phyloP scores from a whole-genome alignment of 2,113 vertebrate genomes.

The Pedionomus torquatus region DNA sequence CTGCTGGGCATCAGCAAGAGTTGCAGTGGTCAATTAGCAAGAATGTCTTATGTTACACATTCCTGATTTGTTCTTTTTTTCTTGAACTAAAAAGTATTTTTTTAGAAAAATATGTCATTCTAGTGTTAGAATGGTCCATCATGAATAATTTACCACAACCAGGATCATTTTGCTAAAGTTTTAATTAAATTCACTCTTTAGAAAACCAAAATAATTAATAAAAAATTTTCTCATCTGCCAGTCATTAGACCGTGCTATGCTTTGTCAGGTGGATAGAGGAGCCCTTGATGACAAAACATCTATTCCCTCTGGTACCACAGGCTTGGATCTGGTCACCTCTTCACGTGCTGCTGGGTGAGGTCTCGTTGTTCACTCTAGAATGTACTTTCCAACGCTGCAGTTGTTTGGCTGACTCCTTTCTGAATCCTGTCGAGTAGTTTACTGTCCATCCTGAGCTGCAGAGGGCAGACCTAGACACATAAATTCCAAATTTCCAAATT shows the following conservation, averaged over 20 bases:
- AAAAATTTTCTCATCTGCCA: not conserved
- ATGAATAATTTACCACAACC: not conserved
- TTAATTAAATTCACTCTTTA: not conserved
- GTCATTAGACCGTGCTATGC: not conserved
- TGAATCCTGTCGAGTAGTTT: not conserved
- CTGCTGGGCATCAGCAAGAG: not conserved
- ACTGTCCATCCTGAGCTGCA: not conserved
- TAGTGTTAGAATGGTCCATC: not conserved
- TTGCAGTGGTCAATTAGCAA: not conserved
- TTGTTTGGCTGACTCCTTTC: not conserved
- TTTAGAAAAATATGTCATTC: not conserved
- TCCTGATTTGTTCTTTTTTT: fast-evolving
- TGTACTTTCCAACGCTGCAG: not conserved
- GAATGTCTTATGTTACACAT: not conserved
- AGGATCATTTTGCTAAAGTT: not conserved
- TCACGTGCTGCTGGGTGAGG: not conserved
- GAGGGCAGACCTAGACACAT: not conserved
- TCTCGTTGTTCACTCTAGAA: not conserved
- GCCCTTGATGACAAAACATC: not conserved
- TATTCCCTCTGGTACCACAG: not conserved
- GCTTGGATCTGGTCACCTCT: not conserved
- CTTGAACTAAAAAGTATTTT: not conserved
- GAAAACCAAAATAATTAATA: not conserved
- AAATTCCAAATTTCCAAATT: not conserved
- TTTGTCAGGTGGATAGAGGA: not conserved